phyloP scores from a whole-genome alignment of 2,888 invertebrate species.

The Argyra leucocephala region DNA sequence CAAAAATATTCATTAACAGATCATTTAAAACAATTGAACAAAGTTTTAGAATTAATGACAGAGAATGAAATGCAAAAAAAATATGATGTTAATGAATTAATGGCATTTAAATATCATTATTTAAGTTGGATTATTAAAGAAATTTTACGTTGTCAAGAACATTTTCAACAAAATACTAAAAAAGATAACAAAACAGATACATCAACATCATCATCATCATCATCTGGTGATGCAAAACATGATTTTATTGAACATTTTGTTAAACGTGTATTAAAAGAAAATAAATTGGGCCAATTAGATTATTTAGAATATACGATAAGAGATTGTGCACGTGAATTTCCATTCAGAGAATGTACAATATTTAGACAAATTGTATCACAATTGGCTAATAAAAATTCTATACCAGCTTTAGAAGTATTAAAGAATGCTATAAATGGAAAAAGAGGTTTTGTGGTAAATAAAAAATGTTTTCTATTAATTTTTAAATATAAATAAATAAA shows the following conservation, averaged over 20 bases:
- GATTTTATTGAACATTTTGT: conserved; percentile 67
- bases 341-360: conserved; percentile 79
- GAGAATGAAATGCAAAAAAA: conserved; percentile 78
- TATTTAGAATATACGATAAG: conserved; percentile 66
- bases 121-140: conserved; percentile 64
- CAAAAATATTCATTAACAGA: conserved; percentile 64
- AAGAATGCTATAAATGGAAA: conserved; percentile 81
- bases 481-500: not conserved
- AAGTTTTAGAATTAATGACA: conserved; percentile 72
- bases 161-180: conserved; percentile 49
- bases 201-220: too few relatives aligned
- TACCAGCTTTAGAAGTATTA: conserved; percentile 60
- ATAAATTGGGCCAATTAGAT: conserved; percentile 58
- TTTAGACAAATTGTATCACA: conserved; percentile 73
- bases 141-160: conserved; percentile 58
- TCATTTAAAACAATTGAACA: conserved; percentile 62
- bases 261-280: conserved; percentile 65
- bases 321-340: conserved; percentile 81
- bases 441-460: conserved; percentile 56
- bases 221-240: conserved; percentile 26
- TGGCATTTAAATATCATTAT: conserved; percentile 84
- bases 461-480: conserved; percentile 7
- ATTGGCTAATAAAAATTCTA: conserved; percentile 60
- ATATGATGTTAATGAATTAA: conserved; percentile 76
- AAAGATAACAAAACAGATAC: conserved; percentile 30